Evolutionary conservation across 2,113 vertebrate genomes (phyloP).

Genomic region (Equus quagga): DNA sequence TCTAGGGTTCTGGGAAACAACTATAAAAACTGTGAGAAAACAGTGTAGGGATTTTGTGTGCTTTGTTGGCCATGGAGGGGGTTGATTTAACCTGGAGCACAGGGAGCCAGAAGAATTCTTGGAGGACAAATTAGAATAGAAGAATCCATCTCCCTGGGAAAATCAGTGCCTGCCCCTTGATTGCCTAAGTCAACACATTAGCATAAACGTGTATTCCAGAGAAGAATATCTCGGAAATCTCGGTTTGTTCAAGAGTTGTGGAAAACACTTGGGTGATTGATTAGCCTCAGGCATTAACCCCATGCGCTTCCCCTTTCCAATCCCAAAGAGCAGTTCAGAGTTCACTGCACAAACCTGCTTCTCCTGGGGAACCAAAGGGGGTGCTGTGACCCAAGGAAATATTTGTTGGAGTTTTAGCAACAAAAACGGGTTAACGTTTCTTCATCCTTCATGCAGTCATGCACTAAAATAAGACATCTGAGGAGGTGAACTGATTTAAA

Average conservation of each 20-base stretch:
- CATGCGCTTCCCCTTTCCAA: neutral
- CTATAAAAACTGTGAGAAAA: neutral
- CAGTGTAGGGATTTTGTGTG: fast-evolving
- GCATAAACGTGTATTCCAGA: neutral
- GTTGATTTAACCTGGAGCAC: neutral
- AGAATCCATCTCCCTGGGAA: neutral
- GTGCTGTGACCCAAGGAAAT: neutral
- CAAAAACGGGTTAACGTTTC: neutral
- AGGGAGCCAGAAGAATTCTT: neutral
- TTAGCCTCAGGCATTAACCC: neutral
- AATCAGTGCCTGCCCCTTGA: neutral
- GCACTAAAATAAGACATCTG: neutral
- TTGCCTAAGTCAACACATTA: neutral
- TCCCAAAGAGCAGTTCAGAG: fast-evolving
- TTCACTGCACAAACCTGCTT: neutral
- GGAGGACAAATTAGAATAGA: neutral
- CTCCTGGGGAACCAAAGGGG: neutral
- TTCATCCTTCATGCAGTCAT: neutral
- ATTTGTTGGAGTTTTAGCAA: neutral
- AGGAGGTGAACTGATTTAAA: neutral
- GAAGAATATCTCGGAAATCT: neutral
- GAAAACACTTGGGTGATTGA: neutral
- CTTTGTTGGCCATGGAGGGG: neutral
- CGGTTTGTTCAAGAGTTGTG: neutral
- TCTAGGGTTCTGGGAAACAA: neutral